Evolutionary conservation across 2,797 vertebrate species (phyloP), one percentile per base, ranked within the genome.

Genomic region (Chloroceryle inda): DNA sequence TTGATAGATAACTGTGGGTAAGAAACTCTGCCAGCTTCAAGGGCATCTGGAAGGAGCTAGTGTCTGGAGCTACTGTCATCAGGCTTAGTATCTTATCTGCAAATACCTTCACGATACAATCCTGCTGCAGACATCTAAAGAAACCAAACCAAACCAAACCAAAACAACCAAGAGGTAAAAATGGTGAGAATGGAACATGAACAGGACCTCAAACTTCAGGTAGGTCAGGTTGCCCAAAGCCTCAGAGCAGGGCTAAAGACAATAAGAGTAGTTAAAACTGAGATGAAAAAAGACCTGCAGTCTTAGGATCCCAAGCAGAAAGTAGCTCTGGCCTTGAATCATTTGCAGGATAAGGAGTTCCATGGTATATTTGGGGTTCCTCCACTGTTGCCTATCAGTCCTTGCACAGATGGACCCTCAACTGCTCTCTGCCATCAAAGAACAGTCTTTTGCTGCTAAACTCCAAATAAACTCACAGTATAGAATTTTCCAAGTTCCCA

Each of bases 321-420:
- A 29, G 5, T 27, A 59, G 20, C 20, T 66, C 67, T 74, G 56
- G 33, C 20, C 12, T 19, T 58, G 45, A 27, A 44, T 40, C 26
- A 35, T 33, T n/a, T 38, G 38, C 24, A 26, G 44, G 5, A 14
- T 63, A 58, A 82, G 47, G 10, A 50, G 7, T 23, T 10, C 52
- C 33, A 23, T 4, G 7, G 27, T 35, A 4, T 19, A 37, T 62
- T 42, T 42, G 38, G 16, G 16, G 47, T 72, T 75, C 31, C 49
- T 84, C 26, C 29, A 13, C 40, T 38, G 22, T 45, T n/a, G 53
- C n/a, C 45, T 12, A 44, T 29, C 44, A 56, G 14, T 19, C 7
- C 4, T 10, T 56, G 53, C 58, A 72, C 0, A 0, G 37, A 56
- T 4, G 15, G 67, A 47, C 24, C 10, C n/a, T 37, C 44, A 37